Evolutionary conservation across 2,888 invertebrate genomes (phyloP), one percentile per base, ranked within the genome.

Genomic region (Leucozona laternaria): DNA sequence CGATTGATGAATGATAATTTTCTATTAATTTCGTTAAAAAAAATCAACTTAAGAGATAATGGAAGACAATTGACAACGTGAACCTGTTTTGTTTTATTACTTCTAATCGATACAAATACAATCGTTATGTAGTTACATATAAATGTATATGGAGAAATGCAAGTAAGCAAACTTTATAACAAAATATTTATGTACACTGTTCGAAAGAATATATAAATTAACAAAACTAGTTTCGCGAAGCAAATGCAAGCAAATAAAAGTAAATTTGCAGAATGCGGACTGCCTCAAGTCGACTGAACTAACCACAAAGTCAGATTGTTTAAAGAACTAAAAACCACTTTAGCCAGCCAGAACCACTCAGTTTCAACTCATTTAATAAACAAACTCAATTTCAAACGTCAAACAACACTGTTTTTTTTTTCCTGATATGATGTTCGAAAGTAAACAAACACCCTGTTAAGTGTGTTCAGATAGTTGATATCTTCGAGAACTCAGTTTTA

Each of bases 231-330:
- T 17, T 7, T 11, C n/a, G 45, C 43, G 45, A 45, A 64, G 45
- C 28, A 13, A 45, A 45, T 45, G 10, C 45, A 45, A 22, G 40
- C 40, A 58, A 58, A 58, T 34, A 62, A 62, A 43, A 28, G 15
- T 11, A 45, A 64, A 64, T 25, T 45, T 64, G 62, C 17, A 22
- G 17, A 64, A 28, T 28, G 45, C 22, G 60, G 13, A 22, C 11
- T 43, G 43, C 11, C 25, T 28, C 50, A 13, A 53, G 17, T 62
- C 43, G 43, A 25, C 43, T 37, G 60, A 60, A 60, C 22, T 60
- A 40, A 60, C 37, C 20, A 22, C 60, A 60, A 60, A 60, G 60
- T 40, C 37, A 60, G 60, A 60, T 60, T 60, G 60, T 60, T 60
- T 60, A 60, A 60, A 60, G 15, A 34, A 31, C 17, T n/a, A 2